Evolutionary conservation across 2,797 vertebrate genomes (phyloP), one percentile per base, ranked within the genome.

Genomic region (Chromis chromis): DNA sequence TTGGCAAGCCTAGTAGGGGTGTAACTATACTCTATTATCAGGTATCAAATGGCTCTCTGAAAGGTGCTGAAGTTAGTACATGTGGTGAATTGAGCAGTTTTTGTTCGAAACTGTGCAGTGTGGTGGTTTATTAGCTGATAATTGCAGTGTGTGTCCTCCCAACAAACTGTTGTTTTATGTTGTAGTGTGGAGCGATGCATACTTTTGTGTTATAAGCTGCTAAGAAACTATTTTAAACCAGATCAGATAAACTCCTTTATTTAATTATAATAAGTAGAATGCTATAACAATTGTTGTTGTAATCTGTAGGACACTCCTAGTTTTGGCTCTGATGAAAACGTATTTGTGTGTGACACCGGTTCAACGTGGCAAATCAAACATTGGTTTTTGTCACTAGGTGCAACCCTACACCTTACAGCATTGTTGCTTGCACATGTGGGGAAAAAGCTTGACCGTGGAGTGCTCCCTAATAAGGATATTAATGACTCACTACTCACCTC

Each of bases 21-120:
- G 49, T 60, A 54, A 61, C 31, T 16, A 24, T 40, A 50, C 25
- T 52, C 39, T 12, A 21, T 36, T 76, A 36, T 54, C 1, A 2
- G 17, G 24, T 72, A 48, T 63, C 60, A 67, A 0, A 57, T 50
- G 9, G 33, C 57, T 65, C 10, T 55, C 13, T 50, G 7, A 31
- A 69, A 79, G 6, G 11, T 25, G 33, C 36, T 48, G 10, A 12
- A 40, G 57, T 48, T n/a, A 31, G 3, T 25, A 9, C 4, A 0
- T 57, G 46, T 10, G n/a, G 19, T n/a, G n/a, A n/a, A 40, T 65
- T 0, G 19, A 25, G 10, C 49, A 11, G 5, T 31, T 65, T 65
- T 54, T 62, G 4, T 40, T 57, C 11, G 36, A 56, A 24, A 58
- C 44, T 42, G 12, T 65, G 11, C 13, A 22, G 44, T 5, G 12